Evolutionary conservation across 2,113 vertebrate species (phyloP).

Genomic region (Eonycteris spelaea): DNA sequence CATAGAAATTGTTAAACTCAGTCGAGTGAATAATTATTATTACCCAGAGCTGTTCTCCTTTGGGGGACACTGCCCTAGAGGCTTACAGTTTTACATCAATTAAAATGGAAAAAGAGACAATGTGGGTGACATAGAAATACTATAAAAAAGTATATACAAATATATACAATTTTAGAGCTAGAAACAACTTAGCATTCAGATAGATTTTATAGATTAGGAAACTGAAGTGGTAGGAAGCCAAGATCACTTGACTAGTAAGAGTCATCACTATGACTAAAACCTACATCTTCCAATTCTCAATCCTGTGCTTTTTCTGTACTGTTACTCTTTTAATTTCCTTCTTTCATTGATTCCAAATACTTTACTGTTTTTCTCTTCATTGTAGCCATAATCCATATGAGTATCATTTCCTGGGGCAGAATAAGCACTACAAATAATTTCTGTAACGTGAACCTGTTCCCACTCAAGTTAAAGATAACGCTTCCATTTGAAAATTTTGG

Average conservation of each 20-base stretch:
- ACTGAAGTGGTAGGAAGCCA: background rate
- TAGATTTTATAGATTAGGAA: constrained; percentile 1
- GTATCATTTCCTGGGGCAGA: background rate
- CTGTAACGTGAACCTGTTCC: background rate
- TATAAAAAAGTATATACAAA: background rate
- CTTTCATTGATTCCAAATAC: background rate
- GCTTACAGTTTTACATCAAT: background rate
- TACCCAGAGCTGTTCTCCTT: background rate
- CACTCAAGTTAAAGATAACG: constrained; percentile 17
- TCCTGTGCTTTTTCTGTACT: background rate
- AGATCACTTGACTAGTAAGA: background rate
- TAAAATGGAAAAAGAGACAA: background rate
- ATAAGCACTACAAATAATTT: constrained; percentile 29
- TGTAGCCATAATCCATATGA: background rate
- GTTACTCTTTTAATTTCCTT: background rate
- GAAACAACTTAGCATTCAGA: background rate
- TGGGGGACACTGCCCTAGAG: background rate
- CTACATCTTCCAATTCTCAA: background rate
- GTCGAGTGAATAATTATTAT: constrained; percentile 9
- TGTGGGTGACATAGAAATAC: background rate
- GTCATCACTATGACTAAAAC: background rate
- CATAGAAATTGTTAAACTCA: background rate
- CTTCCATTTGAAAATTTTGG: background rate
- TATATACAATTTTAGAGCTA: background rate
- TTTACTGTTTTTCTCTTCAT: background rate